phyloP scores from a whole-genome alignment of 2,797 vertebrate species.

The Phoxinus dragarum region DNA sequence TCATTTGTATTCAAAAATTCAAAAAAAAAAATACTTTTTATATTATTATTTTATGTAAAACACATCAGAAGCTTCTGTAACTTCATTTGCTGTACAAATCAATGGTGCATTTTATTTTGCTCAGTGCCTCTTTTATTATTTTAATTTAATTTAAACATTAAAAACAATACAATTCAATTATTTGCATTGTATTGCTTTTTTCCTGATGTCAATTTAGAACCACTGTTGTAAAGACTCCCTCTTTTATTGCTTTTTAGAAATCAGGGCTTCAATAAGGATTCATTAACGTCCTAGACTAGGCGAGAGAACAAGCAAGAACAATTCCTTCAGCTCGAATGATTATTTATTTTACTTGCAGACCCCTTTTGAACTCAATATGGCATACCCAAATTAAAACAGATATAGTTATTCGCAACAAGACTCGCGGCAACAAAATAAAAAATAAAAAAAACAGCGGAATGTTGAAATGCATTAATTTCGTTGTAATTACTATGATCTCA shows the following conservation, averaged over 20 bases:
- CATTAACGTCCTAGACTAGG: not conserved
- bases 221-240: not conserved
- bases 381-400: constrained; percentile 16
- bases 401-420: not conserved
- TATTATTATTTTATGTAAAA: not conserved
- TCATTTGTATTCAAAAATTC: not conserved
- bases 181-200: not conserved
- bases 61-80: not conserved
- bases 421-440: constrained; percentile 30
- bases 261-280: not conserved
- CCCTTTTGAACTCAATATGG: not conserved
- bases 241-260: not conserved
- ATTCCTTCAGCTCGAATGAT: not conserved
- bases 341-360: not conserved
- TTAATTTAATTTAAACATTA: not conserved
- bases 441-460: constrained; percentile 43
- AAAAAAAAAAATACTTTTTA: not conserved
- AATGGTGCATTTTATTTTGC: not conserved
- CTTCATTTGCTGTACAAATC: not conserved
- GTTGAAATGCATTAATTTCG: constrained; percentile 68
- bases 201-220: not conserved
- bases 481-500: constrained; percentile 62
- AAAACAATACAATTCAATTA: not conserved
- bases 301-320: not conserved
- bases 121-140: not conserved